Evolutionary conservation across 2,888 invertebrate species (phyloP).

Genomic region (Penaeus monodon): DNA sequence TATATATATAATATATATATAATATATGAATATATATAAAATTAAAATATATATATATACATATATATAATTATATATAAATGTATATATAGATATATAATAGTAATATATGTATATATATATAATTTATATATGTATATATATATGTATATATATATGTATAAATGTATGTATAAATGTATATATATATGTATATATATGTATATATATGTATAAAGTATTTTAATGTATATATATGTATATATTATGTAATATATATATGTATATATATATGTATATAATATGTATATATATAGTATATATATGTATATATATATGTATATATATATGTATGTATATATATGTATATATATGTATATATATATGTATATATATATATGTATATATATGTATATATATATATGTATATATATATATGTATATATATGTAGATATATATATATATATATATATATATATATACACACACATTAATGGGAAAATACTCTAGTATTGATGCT

Average conservation of each 20-base stretch:
- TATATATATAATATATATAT: not conserved
- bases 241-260: conserved; percentile 10
- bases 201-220: not conserved
- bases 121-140: too few relatives aligned
- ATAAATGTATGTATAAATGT: not conserved
- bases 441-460: conserved; percentile 23
- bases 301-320: not conserved
- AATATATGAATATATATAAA: not conserved
- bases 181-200: not conserved
- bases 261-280: not conserved
- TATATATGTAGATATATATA: conserved; percentile 15
- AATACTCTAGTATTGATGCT: too few relatives aligned
- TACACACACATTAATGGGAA: not conserved
- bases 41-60: too few relatives aligned
- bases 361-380: conserved; percentile 10
- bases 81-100: not conserved
- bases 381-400: not conserved
- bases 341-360: conserved; percentile 12
- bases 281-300: not conserved
- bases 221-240: conserved; percentile 21
- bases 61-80: too few relatives aligned
- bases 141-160: too few relatives aligned
- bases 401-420: not conserved
- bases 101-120: too few relatives aligned
- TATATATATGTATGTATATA: conserved; percentile 7